Base-by-base conservation (phyloP, 2,797 vertebrate species). In the Micrastur ruficollis region DNA sequence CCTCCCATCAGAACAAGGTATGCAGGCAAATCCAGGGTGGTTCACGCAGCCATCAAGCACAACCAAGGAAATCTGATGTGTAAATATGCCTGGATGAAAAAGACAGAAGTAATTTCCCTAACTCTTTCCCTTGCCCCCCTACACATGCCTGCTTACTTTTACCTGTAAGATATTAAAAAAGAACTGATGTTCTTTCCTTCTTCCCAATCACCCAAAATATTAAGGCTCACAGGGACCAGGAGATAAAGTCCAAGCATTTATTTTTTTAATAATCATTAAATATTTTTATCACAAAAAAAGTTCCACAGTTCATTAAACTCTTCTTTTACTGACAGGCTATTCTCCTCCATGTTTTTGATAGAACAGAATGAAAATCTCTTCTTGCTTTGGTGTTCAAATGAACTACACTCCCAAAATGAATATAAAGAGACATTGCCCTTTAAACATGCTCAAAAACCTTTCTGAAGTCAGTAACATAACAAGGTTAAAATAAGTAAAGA, bases 231-330 rank as follows among this genome's bases (percentile, higher is more conserved):
- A 85, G 21, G 65, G n/a, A 95, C 75, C 40, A 74, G 46, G 78
- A 90, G 44, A 90, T 90, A 50, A 92, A 94, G 81, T 92, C 27
- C 89, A 97, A 92, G 67, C 93, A 90, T 97, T 97, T 97, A 95
- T 97, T 97, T 93, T 80, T 87, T 15, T 82, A 92, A 49, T 84
- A 78, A 87, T 89, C 47, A 85, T 86, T 76, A 87, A 82, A 67
- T 95, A 91, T 56, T 95, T 89, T 93, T 91, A 90, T 95, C 93
- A 94, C 90, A 23, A 83, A 95, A 73, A 53, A 40, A 78, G 20
- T 55, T 74, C 66, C 38, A 79, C 16, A 40, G 49, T 68, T 95
- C 58, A 87, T 82, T 82, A 82, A 90, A 76, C 19, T 84, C 21
- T 91, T 82, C 17, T 93, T 82, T 81, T 56, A 70, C 19, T 78